phyloP scores from a whole-genome alignment of 2,113 vertebrate species.

The Phrynosoma platyrhinos region DNA sequence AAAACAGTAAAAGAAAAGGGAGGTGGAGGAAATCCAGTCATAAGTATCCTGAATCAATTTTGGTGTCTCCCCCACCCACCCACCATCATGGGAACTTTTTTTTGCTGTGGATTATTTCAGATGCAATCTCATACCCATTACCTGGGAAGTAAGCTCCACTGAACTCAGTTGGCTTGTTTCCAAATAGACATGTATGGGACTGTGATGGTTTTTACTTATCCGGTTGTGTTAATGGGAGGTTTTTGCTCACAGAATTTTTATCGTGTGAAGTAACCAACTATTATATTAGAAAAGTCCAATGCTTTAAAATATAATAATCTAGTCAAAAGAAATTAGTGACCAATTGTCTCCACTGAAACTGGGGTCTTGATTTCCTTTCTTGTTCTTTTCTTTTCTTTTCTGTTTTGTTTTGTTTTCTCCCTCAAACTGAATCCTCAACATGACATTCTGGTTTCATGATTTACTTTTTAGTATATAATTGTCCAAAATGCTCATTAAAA shows the following conservation, averaged over 20 bases:
- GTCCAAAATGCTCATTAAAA: conserved; percentile 24
- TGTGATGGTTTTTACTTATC: background rate
- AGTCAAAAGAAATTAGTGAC: background rate
- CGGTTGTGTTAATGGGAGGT: background rate
- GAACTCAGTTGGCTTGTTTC: background rate
- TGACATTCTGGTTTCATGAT: conserved; percentile 2
- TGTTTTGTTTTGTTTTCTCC: background rate
- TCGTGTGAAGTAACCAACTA: background rate
- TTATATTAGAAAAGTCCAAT: background rate
- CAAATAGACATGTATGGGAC: too few species aligned
- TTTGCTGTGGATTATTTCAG: background rate
- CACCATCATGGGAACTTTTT: background rate
- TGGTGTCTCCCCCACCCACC: too few species aligned
- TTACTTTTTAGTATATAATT: conserved; percentile 23
- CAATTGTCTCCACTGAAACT: background rate
- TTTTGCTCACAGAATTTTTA: background rate
- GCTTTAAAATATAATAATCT: conserved; percentile 9
- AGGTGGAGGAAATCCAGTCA: too few species aligned
- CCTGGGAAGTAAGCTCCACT: background rate
- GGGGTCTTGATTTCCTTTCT: background rate
- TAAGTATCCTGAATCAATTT: too few species aligned
- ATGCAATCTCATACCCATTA: background rate
- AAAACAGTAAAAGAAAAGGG: background rate
- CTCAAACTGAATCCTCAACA: background rate
- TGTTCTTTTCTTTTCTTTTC: background rate